phyloP scores from a whole-genome alignment of 2,797 vertebrate species.

The Avahi laniger region DNA sequence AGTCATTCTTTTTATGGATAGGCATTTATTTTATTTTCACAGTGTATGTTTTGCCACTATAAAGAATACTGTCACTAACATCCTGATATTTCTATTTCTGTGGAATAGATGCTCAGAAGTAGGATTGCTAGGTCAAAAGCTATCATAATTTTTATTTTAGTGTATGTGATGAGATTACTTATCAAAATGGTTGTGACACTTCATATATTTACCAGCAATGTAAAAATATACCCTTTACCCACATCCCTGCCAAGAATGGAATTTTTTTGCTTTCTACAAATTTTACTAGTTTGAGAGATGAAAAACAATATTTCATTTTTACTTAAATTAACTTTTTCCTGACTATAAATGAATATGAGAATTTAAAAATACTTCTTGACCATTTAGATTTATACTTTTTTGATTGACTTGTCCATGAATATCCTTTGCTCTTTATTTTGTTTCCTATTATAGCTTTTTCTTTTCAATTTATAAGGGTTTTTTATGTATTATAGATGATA shows the following conservation, averaged over 20 bases:
- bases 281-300: background rate
- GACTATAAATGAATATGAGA: background rate
- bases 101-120: background rate
- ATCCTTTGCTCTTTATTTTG: background rate
- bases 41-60: background rate
- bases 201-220: background rate
- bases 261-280: background rate
- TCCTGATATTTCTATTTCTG: background rate
- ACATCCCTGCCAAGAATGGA: background rate
- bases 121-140: background rate
- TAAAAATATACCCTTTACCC: background rate
- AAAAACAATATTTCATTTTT: background rate
- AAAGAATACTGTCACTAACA: background rate
- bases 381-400: background rate
- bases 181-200: background rate
- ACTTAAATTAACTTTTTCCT: background rate
- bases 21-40: background rate
- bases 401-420: background rate
- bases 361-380: background rate
- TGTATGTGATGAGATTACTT: background rate
- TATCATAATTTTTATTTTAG: background rate
- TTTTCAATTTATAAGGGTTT: background rate
- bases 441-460: background rate
- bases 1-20: background rate
- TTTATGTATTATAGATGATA: background rate